phyloP scores from a whole-genome alignment of 2,113 vertebrate genomes.

The Cochlearius cochlearius region DNA sequence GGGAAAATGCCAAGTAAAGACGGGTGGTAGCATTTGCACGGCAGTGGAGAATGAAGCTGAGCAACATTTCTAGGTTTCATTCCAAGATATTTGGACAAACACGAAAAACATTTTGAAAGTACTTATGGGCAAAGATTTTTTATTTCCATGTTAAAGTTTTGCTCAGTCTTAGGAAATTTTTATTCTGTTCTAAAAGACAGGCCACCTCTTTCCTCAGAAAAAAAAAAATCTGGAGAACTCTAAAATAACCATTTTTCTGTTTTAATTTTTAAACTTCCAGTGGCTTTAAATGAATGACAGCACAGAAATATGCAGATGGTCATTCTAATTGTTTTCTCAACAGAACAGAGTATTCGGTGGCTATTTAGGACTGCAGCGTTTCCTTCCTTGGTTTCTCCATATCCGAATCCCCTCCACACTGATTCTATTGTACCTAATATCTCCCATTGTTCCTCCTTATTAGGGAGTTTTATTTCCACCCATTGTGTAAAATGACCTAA shows the following conservation, averaged over 20 bases:
- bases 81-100: conserved; percentile 49
- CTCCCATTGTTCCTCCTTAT: background rate
- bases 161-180: background rate
- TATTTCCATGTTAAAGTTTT: background rate
- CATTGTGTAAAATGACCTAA: background rate
- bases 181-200: background rate
- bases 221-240: background rate
- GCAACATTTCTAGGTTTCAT: conserved; percentile 30
- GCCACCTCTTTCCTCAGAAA: background rate
- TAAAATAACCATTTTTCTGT: background rate
- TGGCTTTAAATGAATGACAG: background rate
- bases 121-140: background rate
- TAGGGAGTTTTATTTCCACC: background rate
- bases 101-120: conserved; percentile 21
- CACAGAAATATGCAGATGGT: background rate
- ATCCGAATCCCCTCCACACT: background rate
- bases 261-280: background rate
- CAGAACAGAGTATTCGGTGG: background rate
- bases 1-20: conserved; percentile 2
- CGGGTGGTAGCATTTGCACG: background rate
- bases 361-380: background rate
- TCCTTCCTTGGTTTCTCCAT: background rate
- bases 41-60: conserved; percentile 37
- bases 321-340: background rate
- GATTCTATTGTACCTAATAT: background rate